Evolutionary conservation across 1,140 invertebrate genomes (phyloP), one percentile per base, ranked within the genome.

Genomic region (Macrobrachium rosenbergii): DNA sequence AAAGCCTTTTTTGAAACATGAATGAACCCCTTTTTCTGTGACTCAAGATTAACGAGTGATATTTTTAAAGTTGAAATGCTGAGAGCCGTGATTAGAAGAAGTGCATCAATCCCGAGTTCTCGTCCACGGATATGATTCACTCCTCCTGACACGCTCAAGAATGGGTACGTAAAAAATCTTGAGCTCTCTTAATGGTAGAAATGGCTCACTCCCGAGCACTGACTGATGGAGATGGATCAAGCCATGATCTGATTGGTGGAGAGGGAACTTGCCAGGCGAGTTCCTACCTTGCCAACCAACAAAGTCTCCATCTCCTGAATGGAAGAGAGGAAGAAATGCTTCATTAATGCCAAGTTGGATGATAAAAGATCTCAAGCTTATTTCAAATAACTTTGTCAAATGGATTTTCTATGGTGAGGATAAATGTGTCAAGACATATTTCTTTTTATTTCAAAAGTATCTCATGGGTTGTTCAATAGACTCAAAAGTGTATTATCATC

Each of bases 231-330:
- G 86, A 88, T 88, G 86, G 86, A 88, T 88, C 86, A 88, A 88
- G 82, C 86, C 86, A 83, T 76, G 79, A 82, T 82, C 80, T 88
- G 86, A 88, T 88, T 88, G 90, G 90, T 89, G 88, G 88, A 87
- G 80, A 83, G 78, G 83, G 83, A 89, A 89, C 83, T 83, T 87
- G 83, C 82, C 84, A 82, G 87, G 83, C 88, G 60, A 86, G 85
- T 88, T 87, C 94, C 94, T 95, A 95, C 95, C 95, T 95, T 95
- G 95, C 95, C 95, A 95, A 93, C 95, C 95, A 94, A 96, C 95
- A 95, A 95, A 96, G 92, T 96, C 95, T 93, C 94, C 95, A 93
- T 94, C 95, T 94, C 95, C 95, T 95, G 94, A 92, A 92, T 92
- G 90, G 89, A 90, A 89, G 89, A 89, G 88, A 88, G 88, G 90